phyloP scores from a whole-genome alignment of 2,113 vertebrate genomes.

The Phylloscopus trochilus region DNA sequence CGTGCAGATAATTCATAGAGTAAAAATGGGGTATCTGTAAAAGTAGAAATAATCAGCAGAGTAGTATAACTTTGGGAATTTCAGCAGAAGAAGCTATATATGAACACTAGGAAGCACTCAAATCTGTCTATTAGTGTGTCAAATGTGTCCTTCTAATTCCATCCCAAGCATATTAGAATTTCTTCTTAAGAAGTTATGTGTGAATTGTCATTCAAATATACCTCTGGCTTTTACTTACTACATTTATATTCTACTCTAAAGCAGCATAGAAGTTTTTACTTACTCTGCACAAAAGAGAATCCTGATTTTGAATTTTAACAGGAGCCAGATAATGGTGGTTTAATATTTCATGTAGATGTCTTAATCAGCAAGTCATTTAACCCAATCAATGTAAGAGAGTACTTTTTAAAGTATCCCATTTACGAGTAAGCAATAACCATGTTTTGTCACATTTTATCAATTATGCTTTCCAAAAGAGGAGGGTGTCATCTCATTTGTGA shows the following conservation, averaged over 20 bases:
- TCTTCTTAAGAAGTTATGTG: background rate
- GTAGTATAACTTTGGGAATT: background rate
- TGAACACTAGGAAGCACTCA: background rate
- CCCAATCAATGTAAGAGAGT: background rate
- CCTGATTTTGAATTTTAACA: background rate
- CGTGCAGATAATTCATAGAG: background rate
- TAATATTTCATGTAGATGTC: background rate
- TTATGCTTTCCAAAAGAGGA: background rate
- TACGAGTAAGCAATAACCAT: background rate
- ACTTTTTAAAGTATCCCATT: background rate
- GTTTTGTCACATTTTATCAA: constrained; percentile 18
- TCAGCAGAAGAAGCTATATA: background rate
- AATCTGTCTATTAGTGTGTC: background rate
- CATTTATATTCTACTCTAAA: constrained; percentile 2
- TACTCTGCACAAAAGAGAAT: background rate
- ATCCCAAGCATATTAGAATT: background rate
- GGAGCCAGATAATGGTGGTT: background rate
- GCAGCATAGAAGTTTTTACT: background rate
- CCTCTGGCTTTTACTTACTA: background rate
- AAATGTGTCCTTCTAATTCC: background rate
- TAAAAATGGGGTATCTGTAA: background rate
- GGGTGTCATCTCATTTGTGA: background rate
- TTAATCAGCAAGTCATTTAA: constrained; percentile 30
- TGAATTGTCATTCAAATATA: background rate
- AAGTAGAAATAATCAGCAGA: background rate